Evolutionary conservation across 2,797 vertebrate species (phyloP).

Genomic region (Podarcis siculus): DNA sequence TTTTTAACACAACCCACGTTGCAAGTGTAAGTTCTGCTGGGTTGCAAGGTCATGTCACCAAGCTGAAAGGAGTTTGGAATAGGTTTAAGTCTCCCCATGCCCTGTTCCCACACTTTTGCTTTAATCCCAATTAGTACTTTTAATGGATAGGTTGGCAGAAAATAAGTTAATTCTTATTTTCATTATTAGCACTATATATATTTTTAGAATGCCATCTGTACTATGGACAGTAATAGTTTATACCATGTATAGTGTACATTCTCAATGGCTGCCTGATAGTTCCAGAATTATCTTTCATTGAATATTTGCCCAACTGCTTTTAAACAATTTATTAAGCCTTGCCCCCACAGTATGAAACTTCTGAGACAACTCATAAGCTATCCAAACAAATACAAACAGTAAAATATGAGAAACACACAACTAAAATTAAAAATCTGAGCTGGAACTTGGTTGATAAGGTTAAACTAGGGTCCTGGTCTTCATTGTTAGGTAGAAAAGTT

Average conservation of each 20-base stretch:
- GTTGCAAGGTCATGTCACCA: too few relatives aligned
- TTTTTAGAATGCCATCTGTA: background rate
- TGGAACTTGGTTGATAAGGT: too few relatives aligned
- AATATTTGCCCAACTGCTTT: background rate
- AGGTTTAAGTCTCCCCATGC: too few relatives aligned
- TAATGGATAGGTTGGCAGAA: background rate
- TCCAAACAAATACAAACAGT: background rate
- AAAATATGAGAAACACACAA: background rate
- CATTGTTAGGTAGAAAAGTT: background rate
- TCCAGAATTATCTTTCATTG: background rate
- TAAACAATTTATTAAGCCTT: background rate
- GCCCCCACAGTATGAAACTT: background rate
- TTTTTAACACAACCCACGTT: background rate
- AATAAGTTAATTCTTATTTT: background rate
- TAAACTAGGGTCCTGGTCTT: background rate
- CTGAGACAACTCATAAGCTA: background rate
- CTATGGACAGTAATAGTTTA: too few relatives aligned
- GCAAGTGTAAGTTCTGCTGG: too few relatives aligned
- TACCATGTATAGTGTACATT: background rate
- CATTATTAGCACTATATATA: background rate
- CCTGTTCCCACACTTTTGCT: background rate
- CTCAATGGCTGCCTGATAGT: too few relatives aligned
- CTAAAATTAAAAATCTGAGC: background rate
- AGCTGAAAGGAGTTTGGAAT: too few relatives aligned
- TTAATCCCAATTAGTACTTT: background rate